Evolutionary conservation across 1,140 invertebrate genomes (phyloP).

Genomic region (Heterodera schachtii): DNA sequence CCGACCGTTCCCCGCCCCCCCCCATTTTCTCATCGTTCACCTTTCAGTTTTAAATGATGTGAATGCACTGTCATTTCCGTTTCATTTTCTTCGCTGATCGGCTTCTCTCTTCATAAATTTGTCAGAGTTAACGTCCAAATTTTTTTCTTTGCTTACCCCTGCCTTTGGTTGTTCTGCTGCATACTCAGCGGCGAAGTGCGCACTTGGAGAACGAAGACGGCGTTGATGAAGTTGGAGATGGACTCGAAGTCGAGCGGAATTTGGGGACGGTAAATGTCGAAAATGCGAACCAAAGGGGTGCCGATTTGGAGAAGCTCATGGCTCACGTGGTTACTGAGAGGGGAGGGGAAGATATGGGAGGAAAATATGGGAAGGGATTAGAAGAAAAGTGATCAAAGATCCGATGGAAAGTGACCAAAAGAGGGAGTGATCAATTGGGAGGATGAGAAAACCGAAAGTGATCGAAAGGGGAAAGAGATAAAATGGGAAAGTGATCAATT

Average conservation of each 20-base stretch:
- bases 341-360: no score
- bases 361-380: background rate
- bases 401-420: background rate
- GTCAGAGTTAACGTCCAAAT: background rate
- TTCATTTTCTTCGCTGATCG: background rate
- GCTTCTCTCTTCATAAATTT: background rate
- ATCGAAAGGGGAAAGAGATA: no score
- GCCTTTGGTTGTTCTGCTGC: background rate
- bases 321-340: constrained; percentile 35
- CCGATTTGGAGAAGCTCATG: constrained; percentile 55
- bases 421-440: no score
- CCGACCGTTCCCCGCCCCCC: no score
- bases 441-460: no score
- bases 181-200: constrained; percentile 55
- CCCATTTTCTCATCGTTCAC: background rate
- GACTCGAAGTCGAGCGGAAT: constrained; percentile 64
- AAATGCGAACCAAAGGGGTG: constrained; percentile 59
- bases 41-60: constrained; percentile 38
- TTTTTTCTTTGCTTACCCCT: background rate
- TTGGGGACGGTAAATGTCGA: constrained; percentile 61
- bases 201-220: constrained; percentile 62
- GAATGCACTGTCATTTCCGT: constrained; percentile 9
- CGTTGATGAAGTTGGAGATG: constrained; percentile 64
- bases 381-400: background rate
- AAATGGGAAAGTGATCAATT: no score